These are phyloP conservation scores for Proteles cristata DNA, from an alignment of 2,113 vertebrate genomes.

Conservation along the genomic window DNA sequence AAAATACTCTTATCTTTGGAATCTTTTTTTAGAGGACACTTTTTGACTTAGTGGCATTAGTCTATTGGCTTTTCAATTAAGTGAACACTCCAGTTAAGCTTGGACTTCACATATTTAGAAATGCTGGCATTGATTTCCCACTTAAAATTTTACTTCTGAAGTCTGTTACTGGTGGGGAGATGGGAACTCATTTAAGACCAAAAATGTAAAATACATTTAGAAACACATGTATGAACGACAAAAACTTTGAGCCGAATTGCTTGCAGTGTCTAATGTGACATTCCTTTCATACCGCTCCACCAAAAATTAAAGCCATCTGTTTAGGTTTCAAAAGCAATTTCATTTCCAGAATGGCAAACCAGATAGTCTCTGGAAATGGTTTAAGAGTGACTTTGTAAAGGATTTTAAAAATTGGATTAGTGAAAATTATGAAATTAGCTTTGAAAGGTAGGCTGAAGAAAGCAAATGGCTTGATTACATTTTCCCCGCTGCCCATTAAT, in stretches of 20 bases:
- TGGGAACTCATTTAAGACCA: background rate
- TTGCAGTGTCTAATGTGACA: constrained; percentile 17
- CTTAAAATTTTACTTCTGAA: constrained; percentile 46
- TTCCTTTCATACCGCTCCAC: constrained; percentile 36
- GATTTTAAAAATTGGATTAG: constrained; percentile 26
- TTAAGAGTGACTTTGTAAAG: constrained; percentile 30
- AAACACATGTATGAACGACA: constrained; percentile 7
- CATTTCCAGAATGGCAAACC: background rate
- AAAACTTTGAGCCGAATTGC: constrained; percentile 20
- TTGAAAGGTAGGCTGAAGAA: constrained; percentile 16
- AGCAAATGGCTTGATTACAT: background rate
- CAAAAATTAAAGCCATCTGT: constrained; percentile 67
- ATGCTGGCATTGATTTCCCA: background rate
- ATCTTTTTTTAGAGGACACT: background rate
- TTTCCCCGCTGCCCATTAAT: background rate
- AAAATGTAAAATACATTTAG: constrained; percentile 46
- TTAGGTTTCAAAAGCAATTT: constrained; percentile 52
- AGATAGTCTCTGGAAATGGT: constrained; percentile 25
- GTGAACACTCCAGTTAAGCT: background rate
- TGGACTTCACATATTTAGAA: constrained; percentile 14
- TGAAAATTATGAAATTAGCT: background rate
- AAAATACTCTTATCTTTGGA: background rate
- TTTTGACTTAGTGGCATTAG: constrained; percentile 7
- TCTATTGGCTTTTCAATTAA: constrained; percentile 33
- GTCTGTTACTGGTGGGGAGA: background rate